Evolutionary conservation across 2,113 vertebrate species (phyloP).

Genomic region (Chionomys nivalis): DNA sequence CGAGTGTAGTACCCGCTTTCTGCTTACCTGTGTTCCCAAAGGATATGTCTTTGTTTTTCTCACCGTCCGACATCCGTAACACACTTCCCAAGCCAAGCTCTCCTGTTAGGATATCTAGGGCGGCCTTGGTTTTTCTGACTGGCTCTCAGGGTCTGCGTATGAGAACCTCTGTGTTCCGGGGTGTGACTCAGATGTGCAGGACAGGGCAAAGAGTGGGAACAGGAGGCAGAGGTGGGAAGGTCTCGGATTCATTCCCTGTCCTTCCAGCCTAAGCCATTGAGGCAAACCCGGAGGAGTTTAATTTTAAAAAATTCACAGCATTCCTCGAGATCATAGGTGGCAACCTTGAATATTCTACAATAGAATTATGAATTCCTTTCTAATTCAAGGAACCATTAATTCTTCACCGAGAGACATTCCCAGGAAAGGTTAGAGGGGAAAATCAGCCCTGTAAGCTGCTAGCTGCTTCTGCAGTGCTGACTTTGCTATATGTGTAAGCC

Average conservation of each 20-base stretch:
- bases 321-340: neutral
- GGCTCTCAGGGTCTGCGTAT: neutral
- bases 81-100: neutral
- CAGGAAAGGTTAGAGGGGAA: neutral
- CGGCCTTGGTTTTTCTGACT: neutral
- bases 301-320: neutral
- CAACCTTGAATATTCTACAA: neutral
- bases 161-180: neutral
- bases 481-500: neutral
- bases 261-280: conserved; percentile 1
- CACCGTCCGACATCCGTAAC: neutral
- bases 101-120: neutral
- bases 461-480: neutral
- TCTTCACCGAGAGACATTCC: neutral
- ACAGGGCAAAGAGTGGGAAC: neutral
- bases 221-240: neutral
- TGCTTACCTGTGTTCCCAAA: neutral
- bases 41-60: neutral
- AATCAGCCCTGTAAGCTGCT: neutral
- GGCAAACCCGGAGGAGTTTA: neutral
- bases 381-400: neutral
- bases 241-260: neutral
- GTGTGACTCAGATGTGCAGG: neutral
- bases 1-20: neutral
- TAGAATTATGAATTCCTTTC: conserved; percentile 21